These are phyloP conservation scores for Sander vitreus DNA, from an alignment of 2,113 vertebrate species.

Conservation along the genomic window DNA sequence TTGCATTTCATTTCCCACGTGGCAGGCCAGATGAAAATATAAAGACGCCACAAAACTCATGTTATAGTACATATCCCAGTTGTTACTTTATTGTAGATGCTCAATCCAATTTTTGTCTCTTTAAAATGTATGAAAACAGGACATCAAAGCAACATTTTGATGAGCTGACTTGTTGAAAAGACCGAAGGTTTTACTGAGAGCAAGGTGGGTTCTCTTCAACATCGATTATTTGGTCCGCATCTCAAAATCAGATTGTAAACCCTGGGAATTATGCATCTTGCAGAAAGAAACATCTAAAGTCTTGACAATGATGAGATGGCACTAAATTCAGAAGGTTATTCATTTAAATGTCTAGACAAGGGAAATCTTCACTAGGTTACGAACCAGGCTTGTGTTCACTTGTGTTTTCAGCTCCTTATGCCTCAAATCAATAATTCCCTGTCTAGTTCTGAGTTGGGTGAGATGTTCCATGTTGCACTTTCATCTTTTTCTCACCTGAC, in stretches of 20 bases:
- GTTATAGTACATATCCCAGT: not conserved
- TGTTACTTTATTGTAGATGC: not conserved
- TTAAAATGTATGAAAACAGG: not conserved
- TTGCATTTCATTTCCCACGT: slow-evolving; percentile 20
- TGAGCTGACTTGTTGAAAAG: not conserved
- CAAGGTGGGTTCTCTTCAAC: not conserved
- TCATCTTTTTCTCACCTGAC: slow-evolving; percentile 69
- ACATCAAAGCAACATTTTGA: not conserved
- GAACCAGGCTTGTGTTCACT: slow-evolving; percentile 3
- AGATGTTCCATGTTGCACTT: slow-evolving; percentile 49
- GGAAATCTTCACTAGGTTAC: slow-evolving; percentile 9
- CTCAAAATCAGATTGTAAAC: not conserved
- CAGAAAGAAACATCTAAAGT: not conserved
- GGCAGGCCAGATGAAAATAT: not conserved
- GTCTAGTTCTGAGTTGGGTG: slow-evolving; percentile 41
- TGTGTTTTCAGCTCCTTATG: slow-evolving; percentile 17
- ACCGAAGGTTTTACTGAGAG: not conserved
- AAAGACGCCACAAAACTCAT: not conserved
- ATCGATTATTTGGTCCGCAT: not conserved
- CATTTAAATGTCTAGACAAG: not conserved
- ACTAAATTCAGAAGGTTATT: not conserved
- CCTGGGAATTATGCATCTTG: not conserved
- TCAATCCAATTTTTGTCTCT: not conserved
- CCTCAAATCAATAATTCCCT: slow-evolving; percentile 66
- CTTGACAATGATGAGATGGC: not conserved